Percentiles rank a stretch among this genome's conserved stretches.
phyloP scores from a whole-genome alignment of 2,113 vertebrate species.

The Engraulis encrasicolus region DNA sequence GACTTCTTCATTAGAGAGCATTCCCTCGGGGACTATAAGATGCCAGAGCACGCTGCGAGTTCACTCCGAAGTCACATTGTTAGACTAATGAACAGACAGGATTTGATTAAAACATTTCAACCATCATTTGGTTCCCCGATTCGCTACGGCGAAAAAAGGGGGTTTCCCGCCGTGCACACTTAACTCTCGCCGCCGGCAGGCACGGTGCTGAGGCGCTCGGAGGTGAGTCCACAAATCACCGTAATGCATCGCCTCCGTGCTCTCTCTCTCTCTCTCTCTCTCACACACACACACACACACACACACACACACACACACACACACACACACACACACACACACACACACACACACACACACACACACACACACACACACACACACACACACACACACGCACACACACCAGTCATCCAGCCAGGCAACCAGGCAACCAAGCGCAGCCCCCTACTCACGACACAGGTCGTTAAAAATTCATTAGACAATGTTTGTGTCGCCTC shows the following conservation, averaged over 20 bases:
- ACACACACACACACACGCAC: too few relatives aligned
- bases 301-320: too few relatives aligned
- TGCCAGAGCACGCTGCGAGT: constrained; percentile 63
- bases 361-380: too few relatives aligned
- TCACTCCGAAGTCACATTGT: constrained; percentile 65
- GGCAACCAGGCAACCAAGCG: constrained; percentile 41
- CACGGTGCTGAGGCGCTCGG: constrained; percentile 55
- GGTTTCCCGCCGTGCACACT: constrained; percentile 69
- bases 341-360: too few relatives aligned
- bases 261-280: too few relatives aligned
- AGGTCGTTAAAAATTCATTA: constrained; percentile 75
- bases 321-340: too few relatives aligned
- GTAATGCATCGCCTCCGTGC: constrained; percentile 63
- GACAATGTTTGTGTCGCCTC: constrained; percentile 67
- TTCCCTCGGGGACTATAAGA: constrained; percentile 66
- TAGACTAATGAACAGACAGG: constrained; percentile 80
- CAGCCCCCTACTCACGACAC: constrained; percentile 36
- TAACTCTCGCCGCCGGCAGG: constrained; percentile 66
- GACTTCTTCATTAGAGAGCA: constrained; percentile 69
- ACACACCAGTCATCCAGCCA: constrained; percentile 44
- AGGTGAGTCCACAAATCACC: constrained; percentile 75
- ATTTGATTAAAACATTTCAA: constrained; percentile 81
- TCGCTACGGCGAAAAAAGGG: constrained; percentile 64
- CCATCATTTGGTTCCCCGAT: constrained; percentile 76
- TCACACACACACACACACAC: too few relatives aligned